Evolutionary conservation across 2,797 vertebrate genomes (phyloP), one percentile per base, ranked within the genome.

Genomic region (Cyclopterus lumpus): DNA sequence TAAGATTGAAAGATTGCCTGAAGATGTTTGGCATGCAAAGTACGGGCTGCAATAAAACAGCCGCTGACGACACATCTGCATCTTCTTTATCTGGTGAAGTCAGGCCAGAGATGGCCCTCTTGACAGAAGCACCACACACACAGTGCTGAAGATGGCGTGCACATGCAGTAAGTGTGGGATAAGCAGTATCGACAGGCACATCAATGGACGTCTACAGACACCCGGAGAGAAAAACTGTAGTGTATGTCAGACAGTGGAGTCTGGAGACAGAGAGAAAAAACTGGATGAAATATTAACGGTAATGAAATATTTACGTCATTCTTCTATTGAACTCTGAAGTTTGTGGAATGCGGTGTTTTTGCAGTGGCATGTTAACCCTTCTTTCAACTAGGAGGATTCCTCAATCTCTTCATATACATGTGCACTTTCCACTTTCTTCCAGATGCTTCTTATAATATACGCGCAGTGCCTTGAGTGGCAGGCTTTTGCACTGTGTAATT

Each of bases 221-320:
- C 74, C 73, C 64, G 24, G 59, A 84, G 60, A 55, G 77, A 73
- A 78, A 78, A 80, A 67, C 68, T 80, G 65, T 66, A 38, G 71
- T 61, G 73, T 77, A 86, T 79, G 80, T 83, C 68, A 80, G 75
- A 85, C 80, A 67, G 79, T 28, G 58, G 74, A 84, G 75, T 85
- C 72, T 80, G 63, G 77, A 72, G 84, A 92, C 73, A 67, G 58
- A 64, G 53, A 83, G 83, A 72, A 88, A 89, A 77, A 81, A 71
- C 69, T 28, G 38, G 4, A 85, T 92, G 38, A 92, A 93, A 91
- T 89, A 92, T 92, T 89, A 71, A 93, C 91, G 72, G 2, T 36
- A 73, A 91, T 93, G 1, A 92, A 93, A 93, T 89, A 92, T 91
- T 91, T 86, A 93, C 58, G 2, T 64, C 73, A 88, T 90, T 90